Evolutionary conservation across 2,113 vertebrate species (phyloP).

Genomic region (Calonectris borealis): DNA sequence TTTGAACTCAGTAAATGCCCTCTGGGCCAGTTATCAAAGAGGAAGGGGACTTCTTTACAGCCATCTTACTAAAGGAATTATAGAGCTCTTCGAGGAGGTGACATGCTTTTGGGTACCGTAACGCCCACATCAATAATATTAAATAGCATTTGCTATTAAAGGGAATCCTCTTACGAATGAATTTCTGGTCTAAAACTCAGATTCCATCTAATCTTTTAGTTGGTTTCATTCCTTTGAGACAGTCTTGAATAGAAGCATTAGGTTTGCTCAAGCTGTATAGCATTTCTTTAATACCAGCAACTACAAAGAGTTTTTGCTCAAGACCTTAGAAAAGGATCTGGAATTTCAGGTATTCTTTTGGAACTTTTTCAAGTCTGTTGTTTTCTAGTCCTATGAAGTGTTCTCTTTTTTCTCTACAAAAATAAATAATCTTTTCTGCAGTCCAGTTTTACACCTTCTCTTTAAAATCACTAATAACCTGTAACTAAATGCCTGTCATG

Average conservation of each 20-base stretch:
- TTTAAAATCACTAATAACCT: slow-evolving; percentile 18
- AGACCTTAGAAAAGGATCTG: slow-evolving; percentile 15
- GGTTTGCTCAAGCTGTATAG: slow-evolving; percentile 44
- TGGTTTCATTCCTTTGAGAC: slow-evolving; percentile 46
- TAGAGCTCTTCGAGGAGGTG: slow-evolving; percentile 5
- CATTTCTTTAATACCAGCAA: slow-evolving; percentile 58
- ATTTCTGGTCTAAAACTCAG: slow-evolving; percentile 71
- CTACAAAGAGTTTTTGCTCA: slow-evolving; percentile 50
- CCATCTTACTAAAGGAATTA: slow-evolving; percentile 49
- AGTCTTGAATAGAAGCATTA: slow-evolving; percentile 58
- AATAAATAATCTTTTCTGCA: background rate
- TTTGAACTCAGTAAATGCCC: slow-evolving; percentile 57
- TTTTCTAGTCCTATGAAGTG: background rate
- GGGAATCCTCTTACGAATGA: slow-evolving; percentile 55
- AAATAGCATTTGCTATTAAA: slow-evolving; percentile 63
- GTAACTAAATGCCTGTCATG: slow-evolving; percentile 27
- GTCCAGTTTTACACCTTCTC: background rate
- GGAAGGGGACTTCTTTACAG: slow-evolving; percentile 4
- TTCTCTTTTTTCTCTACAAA: slow-evolving; percentile 3
- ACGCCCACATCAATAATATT: slow-evolving; percentile 69
- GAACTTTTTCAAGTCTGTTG: slow-evolving; percentile 25
- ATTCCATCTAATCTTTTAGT: slow-evolving; percentile 69
- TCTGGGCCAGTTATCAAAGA: slow-evolving; percentile 35
- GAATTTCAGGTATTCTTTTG: slow-evolving; percentile 52
- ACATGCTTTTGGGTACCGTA: slow-evolving; percentile 39